Conservation (phyloP, 2,113 vertebrate species). For the Microcebus griseorufus region DNA sequence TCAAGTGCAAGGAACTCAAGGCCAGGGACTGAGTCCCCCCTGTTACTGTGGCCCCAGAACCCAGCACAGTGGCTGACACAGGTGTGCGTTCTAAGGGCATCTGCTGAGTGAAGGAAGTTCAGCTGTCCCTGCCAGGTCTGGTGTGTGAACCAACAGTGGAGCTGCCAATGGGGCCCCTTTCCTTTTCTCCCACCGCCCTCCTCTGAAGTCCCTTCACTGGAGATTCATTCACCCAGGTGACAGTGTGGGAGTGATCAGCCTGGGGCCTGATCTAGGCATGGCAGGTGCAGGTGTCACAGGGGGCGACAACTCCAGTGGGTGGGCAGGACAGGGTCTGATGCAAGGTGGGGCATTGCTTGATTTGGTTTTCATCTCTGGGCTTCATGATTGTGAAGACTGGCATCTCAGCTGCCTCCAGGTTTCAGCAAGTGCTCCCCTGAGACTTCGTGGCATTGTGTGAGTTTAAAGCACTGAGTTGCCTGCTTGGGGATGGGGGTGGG, state of each 20-base stretch:
- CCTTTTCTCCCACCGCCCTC: accelerated
- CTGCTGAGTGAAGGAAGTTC: neutral
- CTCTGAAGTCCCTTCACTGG: too few relatives aligned
- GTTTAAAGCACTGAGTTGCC: neutral
- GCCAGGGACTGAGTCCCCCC: neutral
- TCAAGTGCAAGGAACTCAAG: neutral
- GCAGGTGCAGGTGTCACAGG: neutral
- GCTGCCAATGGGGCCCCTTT: accelerated
- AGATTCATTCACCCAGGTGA: neutral
- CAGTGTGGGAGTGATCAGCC: neutral
- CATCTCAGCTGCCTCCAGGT: neutral
- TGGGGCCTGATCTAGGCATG: neutral
- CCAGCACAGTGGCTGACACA: accelerated
- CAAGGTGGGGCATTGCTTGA: accelerated
- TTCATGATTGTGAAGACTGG: neutral
- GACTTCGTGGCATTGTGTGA: neutral
- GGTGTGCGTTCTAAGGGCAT: accelerated
- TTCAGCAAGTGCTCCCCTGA: neutral
- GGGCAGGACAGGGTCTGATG: neutral
- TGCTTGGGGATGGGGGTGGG: accelerated
- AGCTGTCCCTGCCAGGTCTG: neutral
- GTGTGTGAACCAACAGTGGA: neutral
- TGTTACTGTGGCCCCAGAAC: neutral
- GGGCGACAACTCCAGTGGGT: neutral
- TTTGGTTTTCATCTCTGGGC: neutral